A percentile compares a stretch with the other conserved stretches of the same genome.
phyloP scores from a whole-genome alignment of 2,888 invertebrate species.

The Cancer borealis region DNA sequence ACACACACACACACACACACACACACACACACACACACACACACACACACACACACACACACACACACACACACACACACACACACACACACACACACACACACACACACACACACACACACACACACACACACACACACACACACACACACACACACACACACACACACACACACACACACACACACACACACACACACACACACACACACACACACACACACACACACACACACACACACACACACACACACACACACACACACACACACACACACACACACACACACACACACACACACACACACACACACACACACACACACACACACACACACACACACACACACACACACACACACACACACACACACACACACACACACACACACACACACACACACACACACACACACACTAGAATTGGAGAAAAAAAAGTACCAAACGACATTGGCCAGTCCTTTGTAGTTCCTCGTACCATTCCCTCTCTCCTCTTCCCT shows the following conservation, averaged over 20 bases:
- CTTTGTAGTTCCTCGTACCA: background rate
- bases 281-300: conserved; percentile 41
- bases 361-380: conserved; percentile 29
- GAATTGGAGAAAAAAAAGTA: background rate
- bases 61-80: background rate
- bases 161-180: conserved; percentile 26
- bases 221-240: conserved; percentile 33
- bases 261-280: background rate
- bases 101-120: conserved; percentile 26
- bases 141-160: conserved; percentile 36
- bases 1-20: conserved; percentile 16
- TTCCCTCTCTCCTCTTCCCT: background rate
- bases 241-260: conserved; percentile 26
- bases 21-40: no score
- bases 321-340: conserved; percentile 26
- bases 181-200: conserved; percentile 26
- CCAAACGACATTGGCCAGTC: background rate
- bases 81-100: conserved; percentile 38
- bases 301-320: conserved; percentile 26
- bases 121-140: background rate
- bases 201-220: background rate
- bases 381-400: conserved; percentile 26
- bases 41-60: background rate
- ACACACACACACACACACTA: conserved; percentile 5
- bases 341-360: conserved; percentile 5